Conservation (phyloP, 2,797 vertebrate genomes). For the Bradypodion pumilum region DNA sequence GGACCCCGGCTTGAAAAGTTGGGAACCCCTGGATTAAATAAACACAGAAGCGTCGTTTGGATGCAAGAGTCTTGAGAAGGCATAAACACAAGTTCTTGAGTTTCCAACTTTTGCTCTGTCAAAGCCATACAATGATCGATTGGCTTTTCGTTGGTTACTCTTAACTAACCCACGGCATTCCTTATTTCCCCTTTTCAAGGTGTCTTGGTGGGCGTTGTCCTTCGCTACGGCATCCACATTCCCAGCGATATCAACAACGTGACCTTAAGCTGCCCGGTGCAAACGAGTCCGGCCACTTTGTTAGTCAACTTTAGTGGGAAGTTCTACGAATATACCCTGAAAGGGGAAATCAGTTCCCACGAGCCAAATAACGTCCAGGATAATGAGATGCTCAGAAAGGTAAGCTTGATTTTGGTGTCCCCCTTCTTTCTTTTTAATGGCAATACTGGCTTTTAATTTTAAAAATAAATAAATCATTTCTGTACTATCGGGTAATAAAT, state of each 20-base stretch:
- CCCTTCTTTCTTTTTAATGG: no score
- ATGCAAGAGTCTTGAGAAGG: background rate
- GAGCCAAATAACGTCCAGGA: conserved; percentile 87
- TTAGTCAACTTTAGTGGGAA: conserved; percentile 93
- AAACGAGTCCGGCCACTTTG: conserved; percentile 89
- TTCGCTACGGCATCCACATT: conserved; percentile 93
- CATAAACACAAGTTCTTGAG: background rate
- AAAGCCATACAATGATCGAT: background rate
- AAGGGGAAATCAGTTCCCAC: conserved; percentile 88
- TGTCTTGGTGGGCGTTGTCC: conserved; percentile 89
- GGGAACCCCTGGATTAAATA: background rate
- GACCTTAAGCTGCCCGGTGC: conserved; percentile 88
- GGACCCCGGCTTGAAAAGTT: no score
- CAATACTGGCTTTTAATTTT: no score
- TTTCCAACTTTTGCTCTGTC: background rate
- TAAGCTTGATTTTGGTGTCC: conserved; percentile 64
- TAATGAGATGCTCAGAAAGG: conserved; percentile 98
- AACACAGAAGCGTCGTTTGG: background rate
- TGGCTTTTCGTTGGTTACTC: no score
- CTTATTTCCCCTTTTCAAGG: conserved; percentile 74
- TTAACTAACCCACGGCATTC: background rate
- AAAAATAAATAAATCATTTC: no score
- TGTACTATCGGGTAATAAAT: no score
- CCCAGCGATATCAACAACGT: conserved; percentile 87
- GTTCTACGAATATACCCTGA: conserved; percentile 95